Conservation (phyloP, 2,113 vertebrate genomes). For the Syngnathus floridae region DNA sequence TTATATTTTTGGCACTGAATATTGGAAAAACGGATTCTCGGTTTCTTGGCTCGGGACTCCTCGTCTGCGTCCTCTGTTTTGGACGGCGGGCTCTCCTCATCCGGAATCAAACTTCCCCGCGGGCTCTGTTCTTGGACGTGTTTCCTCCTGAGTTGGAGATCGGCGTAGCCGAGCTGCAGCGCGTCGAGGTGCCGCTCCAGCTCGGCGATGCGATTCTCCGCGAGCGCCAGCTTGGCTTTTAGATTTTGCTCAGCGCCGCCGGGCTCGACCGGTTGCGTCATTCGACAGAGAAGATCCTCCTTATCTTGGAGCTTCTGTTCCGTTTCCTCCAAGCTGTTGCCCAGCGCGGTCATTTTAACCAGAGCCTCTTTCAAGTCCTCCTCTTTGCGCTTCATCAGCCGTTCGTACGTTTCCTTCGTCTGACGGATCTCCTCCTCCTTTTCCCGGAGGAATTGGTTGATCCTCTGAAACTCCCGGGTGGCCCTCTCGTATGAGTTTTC, state of each 20-base stretch:
- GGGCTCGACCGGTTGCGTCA: constrained; percentile 47
- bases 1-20: constrained; percentile 91
- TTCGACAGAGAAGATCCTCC: constrained; percentile 77
- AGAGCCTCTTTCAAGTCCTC: constrained; percentile 83
- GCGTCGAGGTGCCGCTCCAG: constrained; percentile 67
- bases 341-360: constrained; percentile 81
- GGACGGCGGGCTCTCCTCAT: constrained; percentile 6
- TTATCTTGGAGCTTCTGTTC: constrained; percentile 79
- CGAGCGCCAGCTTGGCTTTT: constrained; percentile 62
- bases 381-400: constrained; percentile 80
- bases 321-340: constrained; percentile 83
- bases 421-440: constrained; percentile 85
- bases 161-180: constrained; percentile 64
- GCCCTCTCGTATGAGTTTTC: constrained; percentile 79
- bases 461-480: constrained; percentile 77
- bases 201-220: constrained; percentile 67
- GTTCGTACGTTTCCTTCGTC: constrained; percentile 80
- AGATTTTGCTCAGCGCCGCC: constrained; percentile 70
- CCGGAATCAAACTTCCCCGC: constrained; percentile 39
- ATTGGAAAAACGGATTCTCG: constrained; percentile 86
- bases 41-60: constrained; percentile 74
- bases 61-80: constrained; percentile 68
- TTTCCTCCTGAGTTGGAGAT: constrained; percentile 59
- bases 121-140: constrained; percentile 56
- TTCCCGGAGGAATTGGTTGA: constrained; percentile 76